Evolutionary conservation across 2,888 invertebrate species (phyloP), one percentile per base, ranked within the genome.

Genomic region (Xanthorhoe designata): DNA sequence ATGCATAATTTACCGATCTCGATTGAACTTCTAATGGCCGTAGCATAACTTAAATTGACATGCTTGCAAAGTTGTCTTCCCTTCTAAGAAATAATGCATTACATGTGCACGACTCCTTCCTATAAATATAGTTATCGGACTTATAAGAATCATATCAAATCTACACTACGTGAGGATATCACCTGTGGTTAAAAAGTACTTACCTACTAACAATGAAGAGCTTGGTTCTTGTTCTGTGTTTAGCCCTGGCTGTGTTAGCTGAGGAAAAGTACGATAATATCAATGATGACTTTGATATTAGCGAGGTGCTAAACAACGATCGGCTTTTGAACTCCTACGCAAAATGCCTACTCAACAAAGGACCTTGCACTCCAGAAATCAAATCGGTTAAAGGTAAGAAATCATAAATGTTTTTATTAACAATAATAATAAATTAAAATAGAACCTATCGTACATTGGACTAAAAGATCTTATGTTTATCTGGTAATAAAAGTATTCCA

Each of bases 331-430:
- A 94, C 47, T 94, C 95, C 58, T 97, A 97, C 76, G 86, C 95
- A 10, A 95, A 95, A 68, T 97, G 97, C 78, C 84, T 97, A 69
- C 84, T 96, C 72, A 94, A 94, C 17, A 89, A 92, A 68, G 96
- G 95, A 52, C 95, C 94, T 2, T 97, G 97, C 81, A 96, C 96
- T 0, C 94, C 96, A 8, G 96, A 97, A 86, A 95, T 95, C 51
- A 94, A 95, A 75, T 94, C 95, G 89, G 87, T 97, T 0, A 96
- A 96, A 92, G 94, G 97, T 96, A 90, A 93, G 90, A 10, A 6
- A 6, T 47, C 61, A 56, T 10, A 54, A 17, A 32, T 2, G 17
- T 24, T 55, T 56, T 29, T 45, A 38, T 24, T 17, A n/a, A n/a
- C n/a, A n/a, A n/a, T n/a, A n/a, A n/a, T n/a, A n/a, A n/a, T n/a